phyloP scores from a whole-genome alignment of 2,888 invertebrate species.

The Drosophila helvetica region DNA sequence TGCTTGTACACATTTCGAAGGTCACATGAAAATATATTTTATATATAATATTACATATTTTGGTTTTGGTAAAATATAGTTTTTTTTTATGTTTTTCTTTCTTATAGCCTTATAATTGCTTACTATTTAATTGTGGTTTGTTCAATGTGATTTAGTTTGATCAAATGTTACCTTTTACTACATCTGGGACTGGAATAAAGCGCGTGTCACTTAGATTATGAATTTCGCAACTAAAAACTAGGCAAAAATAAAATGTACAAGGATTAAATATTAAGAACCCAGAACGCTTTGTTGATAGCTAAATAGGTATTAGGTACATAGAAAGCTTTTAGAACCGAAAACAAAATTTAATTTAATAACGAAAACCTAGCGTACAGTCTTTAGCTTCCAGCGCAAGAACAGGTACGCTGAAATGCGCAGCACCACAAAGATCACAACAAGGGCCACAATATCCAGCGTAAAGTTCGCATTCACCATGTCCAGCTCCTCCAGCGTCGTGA shows the following conservation, averaged over 20 bases:
- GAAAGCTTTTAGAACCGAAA: conserved; percentile 69
- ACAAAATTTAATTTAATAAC: conserved; percentile 24
- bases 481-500: conserved; percentile 92
- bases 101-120: conserved; percentile 31
- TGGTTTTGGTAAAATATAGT: conserved; percentile 25
- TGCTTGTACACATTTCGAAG: conserved; percentile 1
- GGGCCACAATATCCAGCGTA: conserved; percentile 90
- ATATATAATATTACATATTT: conserved; percentile 16
- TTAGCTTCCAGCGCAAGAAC: conserved; percentile 94
- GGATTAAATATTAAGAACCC: conserved; percentile 35
- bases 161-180: conserved; percentile 27
- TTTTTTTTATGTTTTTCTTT: conserved; percentile 12
- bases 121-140: conserved; percentile 33
- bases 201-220: conserved; percentile 10
- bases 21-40: conserved; percentile 36
- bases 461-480: conserved; percentile 93
- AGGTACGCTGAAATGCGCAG: conserved; percentile 92
- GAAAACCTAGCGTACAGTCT: conserved; percentile 88
- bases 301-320: conserved; percentile 46
- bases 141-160: conserved; percentile 32
- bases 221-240: conserved; percentile 36
- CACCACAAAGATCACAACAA: conserved; percentile 91
- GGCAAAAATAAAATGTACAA: conserved; percentile 38
- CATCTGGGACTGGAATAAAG: conserved; percentile 20
- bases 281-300: conserved; percentile 39